Evolutionary conservation across 2,113 vertebrate species (phyloP), one percentile per base, ranked within the genome.

Genomic region (Meriones unguiculatus): DNA sequence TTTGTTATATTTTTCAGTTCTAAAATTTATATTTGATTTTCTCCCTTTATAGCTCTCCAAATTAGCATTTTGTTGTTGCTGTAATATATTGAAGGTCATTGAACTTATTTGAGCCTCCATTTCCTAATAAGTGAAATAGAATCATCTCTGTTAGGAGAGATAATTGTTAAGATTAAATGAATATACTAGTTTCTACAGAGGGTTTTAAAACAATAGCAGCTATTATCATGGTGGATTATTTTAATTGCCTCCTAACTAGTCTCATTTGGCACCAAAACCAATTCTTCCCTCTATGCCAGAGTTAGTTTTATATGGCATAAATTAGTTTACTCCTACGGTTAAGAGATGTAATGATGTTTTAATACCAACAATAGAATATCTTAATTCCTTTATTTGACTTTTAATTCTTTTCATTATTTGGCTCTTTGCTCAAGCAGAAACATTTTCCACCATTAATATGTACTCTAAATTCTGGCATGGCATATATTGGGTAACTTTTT

Each of bases 371-470:
- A 52, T 52, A 57, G 7, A 57, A 35, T 78, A 78, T 52, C 38
- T 77, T 89, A 52, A 54, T 70, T 89, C 35, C 41, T 93, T 85
- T 93, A 93, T 89, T 78, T 89, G 7, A 64, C 28, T n/a, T 82
- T 11, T 46, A 75, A 76, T 50, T 76, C 5, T 89, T 65, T 35
- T 28, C 41, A 69, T 76, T 52, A n/a, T 28, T 89, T 89, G 38
- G 52, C 38, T 52, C 2, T 18, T 59, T 67, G 11, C n/a, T 89
- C 73, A 46, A 50, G 22, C 18, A 78, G 14, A 70, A n/a, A n/a
- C 80, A 50, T 62, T 32, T 76, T 46, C 20, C 32, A 89, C 38
- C 13, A 52, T 46, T 88, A 69, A 38, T 69, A 75, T 9, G 18
- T 18, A 41, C 20, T 85, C 20, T 35, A 73, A 54, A 35, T 18